A percentile compares a stretch with the other conserved stretches of the same genome.
Conservation (phyloP, 2,113 vertebrate species). For the Macrotus californicus region DNA sequence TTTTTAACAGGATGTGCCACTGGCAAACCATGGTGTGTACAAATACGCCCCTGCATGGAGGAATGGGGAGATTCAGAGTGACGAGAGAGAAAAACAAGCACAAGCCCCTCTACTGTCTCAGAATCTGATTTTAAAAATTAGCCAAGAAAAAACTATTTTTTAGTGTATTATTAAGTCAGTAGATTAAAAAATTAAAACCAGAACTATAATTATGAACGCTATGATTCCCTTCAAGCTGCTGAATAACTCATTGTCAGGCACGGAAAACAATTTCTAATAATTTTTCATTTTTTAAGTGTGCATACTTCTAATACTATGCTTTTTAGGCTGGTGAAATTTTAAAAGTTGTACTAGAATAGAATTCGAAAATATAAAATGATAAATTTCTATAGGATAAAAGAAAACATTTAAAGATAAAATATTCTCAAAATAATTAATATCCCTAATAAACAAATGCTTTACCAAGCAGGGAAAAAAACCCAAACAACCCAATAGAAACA, state of each 20-base stretch:
- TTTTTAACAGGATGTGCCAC: neutral
- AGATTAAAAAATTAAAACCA: neutral
- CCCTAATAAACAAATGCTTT: neutral
- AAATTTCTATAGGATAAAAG: neutral
- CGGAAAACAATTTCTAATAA: neutral
- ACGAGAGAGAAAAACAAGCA: neutral
- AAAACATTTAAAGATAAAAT: slow-evolving; percentile 41
- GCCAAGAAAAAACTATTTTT: neutral
- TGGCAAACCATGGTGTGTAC: neutral
- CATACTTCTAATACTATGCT: neutral
- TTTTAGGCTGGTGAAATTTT: neutral
- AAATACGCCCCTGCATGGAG: neutral
- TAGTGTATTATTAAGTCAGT: neutral
- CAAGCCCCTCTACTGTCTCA: neutral
- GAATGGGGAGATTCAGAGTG: neutral
- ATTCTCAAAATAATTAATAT: slow-evolving; percentile 28
- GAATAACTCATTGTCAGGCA: neutral
- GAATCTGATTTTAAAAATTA: neutral
- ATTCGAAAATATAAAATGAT: neutral
- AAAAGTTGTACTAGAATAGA: slow-evolving; percentile 7
- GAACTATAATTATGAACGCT: slow-evolving; percentile 8
- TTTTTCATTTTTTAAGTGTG: neutral
- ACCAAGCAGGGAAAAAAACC: neutral
- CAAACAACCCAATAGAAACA: neutral
- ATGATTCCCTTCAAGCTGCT: slow-evolving; percentile 8